Evolutionary conservation across 2,113 vertebrate genomes (phyloP), one percentile per base, ranked within the genome.

Genomic region (Pseudorectes ferrugineus): DNA sequence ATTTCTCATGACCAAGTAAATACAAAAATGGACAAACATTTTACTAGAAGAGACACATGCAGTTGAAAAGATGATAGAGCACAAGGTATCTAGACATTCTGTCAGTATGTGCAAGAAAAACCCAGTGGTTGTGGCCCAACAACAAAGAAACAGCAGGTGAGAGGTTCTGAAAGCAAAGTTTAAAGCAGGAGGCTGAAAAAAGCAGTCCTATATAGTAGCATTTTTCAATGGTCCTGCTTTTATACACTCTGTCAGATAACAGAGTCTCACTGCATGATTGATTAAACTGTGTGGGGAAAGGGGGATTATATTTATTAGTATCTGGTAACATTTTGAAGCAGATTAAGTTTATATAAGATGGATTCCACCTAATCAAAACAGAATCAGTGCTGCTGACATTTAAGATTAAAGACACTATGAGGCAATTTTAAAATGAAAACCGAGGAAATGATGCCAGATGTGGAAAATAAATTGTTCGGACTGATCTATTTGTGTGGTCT

Each of bases 361-460:
- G 20, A 59, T 80, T 91, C 51, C 51, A 95, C 38, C 35, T 58
- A 96, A 95, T 89, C 92, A 92, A 92, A 94, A 92, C 59, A 70
- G 84, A 84, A 91, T 91, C 73, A 73, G 54, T 38, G 26, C 63
- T 81, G 68, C 51, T 95, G 87, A 91, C 76, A 81, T 84, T 84
- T 77, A 89, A 84, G 86, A 92, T 92, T 91, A 70, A 95, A 96
- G 93, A 45, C 2, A 2, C 65, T 62, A 26, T 15, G 33, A 92
- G 73, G 80, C 42, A 84, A 86, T 95, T 91, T 77, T 80, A 89
- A 92, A 96, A 92, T 62, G 38, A 95, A 95, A 96, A 62, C 63
- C 21, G 45, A 91, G 76, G 68, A 77, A 94, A 84, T 55, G 3
- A 36, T 84, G 73, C 55, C 80, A 94, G 65, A 46, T 74, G 51